A percentile compares a stretch with the other conserved stretches of the same genome.
Evolutionary conservation across 2,113 vertebrate genomes (phyloP).

Genomic region (Martes martes): DNA sequence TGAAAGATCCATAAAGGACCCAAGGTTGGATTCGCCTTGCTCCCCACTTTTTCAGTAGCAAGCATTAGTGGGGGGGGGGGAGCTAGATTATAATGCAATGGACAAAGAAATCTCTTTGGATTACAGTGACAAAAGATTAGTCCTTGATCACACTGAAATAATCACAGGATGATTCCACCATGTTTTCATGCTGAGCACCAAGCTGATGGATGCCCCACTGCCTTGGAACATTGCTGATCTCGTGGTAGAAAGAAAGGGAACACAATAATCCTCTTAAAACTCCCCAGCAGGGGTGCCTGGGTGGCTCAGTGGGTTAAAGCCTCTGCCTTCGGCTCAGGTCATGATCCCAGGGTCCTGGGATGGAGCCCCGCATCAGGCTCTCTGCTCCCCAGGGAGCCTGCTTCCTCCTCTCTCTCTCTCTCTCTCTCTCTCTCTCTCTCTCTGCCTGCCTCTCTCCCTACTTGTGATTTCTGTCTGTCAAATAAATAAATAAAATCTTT

Average conservation of each 20-base stretch:
- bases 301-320: too few relatives aligned
- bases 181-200: background rate
- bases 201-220: background rate
- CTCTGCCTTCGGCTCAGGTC: too few relatives aligned
- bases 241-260: background rate
- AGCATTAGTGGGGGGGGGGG: background rate
- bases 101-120: background rate
- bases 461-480: too few relatives aligned
- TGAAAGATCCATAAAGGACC: background rate
- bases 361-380: too few relatives aligned
- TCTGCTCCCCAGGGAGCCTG: too few relatives aligned
- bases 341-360: too few relatives aligned
- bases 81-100: background rate
- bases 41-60: constrained; percentile 22
- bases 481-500: too few relatives aligned
- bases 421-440: too few relatives aligned
- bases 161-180: background rate
- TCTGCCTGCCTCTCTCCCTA: too few relatives aligned
- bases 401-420: too few relatives aligned
- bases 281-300: background rate
- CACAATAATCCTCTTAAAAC: background rate
- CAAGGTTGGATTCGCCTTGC: background rate
- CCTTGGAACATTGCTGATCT: background rate
- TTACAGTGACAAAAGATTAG: background rate
- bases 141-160: background rate